Evolutionary conservation across 2,888 invertebrate species (phyloP).

Genomic region (Chromoteleia sp.): DNA sequence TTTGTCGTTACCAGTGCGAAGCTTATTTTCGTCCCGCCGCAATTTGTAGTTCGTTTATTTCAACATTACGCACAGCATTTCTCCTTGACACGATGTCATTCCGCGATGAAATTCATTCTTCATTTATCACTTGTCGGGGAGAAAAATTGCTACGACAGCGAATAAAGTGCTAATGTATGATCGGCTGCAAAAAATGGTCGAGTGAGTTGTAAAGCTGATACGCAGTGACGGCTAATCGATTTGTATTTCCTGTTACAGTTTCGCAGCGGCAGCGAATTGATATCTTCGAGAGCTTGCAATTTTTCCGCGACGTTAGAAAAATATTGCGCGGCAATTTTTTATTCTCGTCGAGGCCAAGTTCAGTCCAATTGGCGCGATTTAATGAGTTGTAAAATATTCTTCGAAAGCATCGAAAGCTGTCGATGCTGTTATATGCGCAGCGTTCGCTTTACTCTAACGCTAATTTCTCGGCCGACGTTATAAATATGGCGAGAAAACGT

Average conservation of each 20-base stretch:
- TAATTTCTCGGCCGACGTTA: conserved; percentile 32
- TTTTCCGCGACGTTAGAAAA: conserved; percentile 32
- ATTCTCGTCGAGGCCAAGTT: conserved; percentile 10
- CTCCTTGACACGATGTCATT: conserved; percentile 55
- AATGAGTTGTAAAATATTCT: conserved; percentile 53
- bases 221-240: conserved; percentile 68
- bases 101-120: conserved; percentile 57
- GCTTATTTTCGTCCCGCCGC: conserved; percentile 15
- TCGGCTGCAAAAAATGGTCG: conserved; percentile 65
- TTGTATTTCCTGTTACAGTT: conserved; percentile 62
- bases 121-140: conserved; percentile 64
- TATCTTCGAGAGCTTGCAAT: conserved; percentile 50
- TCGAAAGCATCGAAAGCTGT: conserved; percentile 26
- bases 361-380: conserved; percentile 39
- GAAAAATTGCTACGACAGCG: conserved; percentile 64
- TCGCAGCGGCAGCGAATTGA: conserved; percentile 57
- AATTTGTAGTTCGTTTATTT: conserved; percentile 53
- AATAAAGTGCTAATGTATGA: conserved; percentile 69
- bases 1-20: conserved; percentile 1
- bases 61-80: conserved; percentile 44
- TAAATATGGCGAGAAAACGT: conserved; percentile 31
- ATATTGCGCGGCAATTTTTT: conserved; percentile 42
- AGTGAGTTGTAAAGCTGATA: conserved; percentile 65
- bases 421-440: conserved; percentile 13
- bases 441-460: conserved; percentile 16